These are phyloP conservation scores for Formica selysi DNA, from an alignment of 1,140 invertebrate genomes.

Conservation along the genomic window DNA sequence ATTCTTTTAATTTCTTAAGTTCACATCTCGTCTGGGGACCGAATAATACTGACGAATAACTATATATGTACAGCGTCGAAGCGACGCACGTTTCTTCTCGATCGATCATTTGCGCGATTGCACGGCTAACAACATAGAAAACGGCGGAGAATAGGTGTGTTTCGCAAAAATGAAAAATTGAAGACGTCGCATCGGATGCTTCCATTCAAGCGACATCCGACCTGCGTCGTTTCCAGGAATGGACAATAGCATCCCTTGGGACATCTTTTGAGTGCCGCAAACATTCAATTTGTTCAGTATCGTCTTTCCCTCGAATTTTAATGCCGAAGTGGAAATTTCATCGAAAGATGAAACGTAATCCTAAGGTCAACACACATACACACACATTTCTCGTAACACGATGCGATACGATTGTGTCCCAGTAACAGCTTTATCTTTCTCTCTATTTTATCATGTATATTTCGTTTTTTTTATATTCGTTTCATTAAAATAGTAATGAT, in stretches of 20 bases:
- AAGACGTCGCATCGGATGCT: constrained; percentile 34
- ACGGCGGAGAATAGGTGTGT: constrained; percentile 15
- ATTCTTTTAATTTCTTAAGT: constrained; percentile 56
- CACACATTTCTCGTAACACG: constrained; percentile 52
- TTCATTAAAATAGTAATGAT: constrained; percentile 24
- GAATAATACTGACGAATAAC: constrained; percentile 45
- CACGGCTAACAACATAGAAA: constrained; percentile 52
- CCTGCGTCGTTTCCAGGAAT: constrained; percentile 26
- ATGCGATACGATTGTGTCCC: constrained; percentile 27
- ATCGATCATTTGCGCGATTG: constrained; percentile 58
- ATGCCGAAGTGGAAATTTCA: constrained; percentile 75
- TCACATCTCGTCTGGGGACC: constrained; percentile 1
- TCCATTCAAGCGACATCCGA: constrained; percentile 54
- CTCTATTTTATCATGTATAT: not conserved
- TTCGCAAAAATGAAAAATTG: constrained; percentile 47
- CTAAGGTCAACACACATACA: constrained; percentile 15
- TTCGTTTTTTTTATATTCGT: not conserved
- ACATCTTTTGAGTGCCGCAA: constrained; percentile 69
- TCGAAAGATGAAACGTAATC: constrained; percentile 31
- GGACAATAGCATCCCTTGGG: constrained; percentile 49
- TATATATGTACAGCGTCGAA: constrained; percentile 1
- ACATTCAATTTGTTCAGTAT: constrained; percentile 84
- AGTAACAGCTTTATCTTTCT: not conserved
- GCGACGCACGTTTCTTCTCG: constrained; percentile 35
- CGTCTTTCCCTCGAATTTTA: constrained; percentile 82